These are phyloP conservation scores for Trachymyrmex septentrionalis DNA, from an alignment of 1,140 invertebrate species.

Conservation along the genomic window DNA sequence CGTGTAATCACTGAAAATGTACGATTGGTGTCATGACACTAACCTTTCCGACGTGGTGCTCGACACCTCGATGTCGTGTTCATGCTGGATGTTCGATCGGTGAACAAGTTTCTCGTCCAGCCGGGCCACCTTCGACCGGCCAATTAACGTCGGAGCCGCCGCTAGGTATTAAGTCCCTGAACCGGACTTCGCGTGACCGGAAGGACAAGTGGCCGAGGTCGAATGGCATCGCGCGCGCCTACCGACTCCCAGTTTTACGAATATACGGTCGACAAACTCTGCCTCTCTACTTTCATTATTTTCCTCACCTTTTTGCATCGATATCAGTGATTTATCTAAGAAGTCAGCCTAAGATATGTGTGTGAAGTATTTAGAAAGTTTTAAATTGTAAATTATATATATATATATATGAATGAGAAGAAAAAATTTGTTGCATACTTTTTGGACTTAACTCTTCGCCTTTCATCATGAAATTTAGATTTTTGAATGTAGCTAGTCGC, in stretches of 20 bases:
- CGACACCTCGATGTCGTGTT: conserved; percentile 30
- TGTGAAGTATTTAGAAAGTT: neutral
- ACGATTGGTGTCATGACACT: neutral
- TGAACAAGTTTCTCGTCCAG: conserved; percentile 40
- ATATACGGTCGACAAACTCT: conserved; percentile 13
- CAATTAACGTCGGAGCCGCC: conserved; percentile 43
- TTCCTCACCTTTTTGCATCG: neutral
- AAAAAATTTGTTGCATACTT: neutral
- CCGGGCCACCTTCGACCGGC: conserved; percentile 20
- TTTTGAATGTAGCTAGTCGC: neutral
- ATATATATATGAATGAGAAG: neutral
- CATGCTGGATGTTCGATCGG: conserved; percentile 26
- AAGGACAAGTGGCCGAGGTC: conserved; percentile 57
- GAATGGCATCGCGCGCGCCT: conserved; percentile 38
- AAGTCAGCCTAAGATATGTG: neutral
- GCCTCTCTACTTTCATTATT: neutral
- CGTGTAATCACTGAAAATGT: neutral
- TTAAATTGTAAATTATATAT: neutral
- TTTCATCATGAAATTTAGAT: neutral
- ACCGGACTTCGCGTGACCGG: conserved; percentile 57
- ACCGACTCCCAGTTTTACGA: conserved; percentile 34
- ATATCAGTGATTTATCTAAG: neutral
- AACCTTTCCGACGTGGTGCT: neutral
- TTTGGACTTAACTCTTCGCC: neutral
- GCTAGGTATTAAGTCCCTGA: conserved; percentile 25